Evolutionary conservation across 2,113 vertebrate genomes (phyloP).

Genomic region (Serinus canaria): DNA sequence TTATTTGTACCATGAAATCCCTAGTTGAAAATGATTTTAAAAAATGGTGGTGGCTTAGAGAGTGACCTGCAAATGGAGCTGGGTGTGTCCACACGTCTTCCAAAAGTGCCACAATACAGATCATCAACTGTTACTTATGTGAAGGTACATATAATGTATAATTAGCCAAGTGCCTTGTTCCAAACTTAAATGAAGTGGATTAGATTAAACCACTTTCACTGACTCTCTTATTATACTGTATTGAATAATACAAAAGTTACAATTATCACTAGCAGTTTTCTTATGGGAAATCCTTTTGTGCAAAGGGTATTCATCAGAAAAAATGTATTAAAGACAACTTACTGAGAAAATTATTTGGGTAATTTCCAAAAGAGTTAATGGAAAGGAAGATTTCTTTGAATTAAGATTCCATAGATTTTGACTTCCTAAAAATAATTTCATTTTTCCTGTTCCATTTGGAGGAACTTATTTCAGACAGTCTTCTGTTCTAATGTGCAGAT

Average conservation of each 20-base stretch:
- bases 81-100: neutral
- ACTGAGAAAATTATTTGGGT: neutral
- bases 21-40: neutral
- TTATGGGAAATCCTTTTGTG: neutral
- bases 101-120: neutral
- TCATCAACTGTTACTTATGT: neutral
- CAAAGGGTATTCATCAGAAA: neutral
- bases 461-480: neutral
- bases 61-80: neutral
- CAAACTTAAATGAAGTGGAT: neutral
- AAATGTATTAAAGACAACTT: neutral
- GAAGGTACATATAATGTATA: rapidly evolving
- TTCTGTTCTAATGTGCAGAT: neutral
- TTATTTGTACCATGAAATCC: neutral
- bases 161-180: neutral
- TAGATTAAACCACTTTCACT: neutral
- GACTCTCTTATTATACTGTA: neutral
- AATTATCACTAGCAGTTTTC: neutral
- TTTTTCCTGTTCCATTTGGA: neutral
- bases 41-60: neutral
- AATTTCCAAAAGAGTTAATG: neutral
- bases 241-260: neutral
- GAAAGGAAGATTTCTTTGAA: neutral
- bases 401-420: neutral
- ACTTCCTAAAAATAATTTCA: neutral